Evolutionary conservation across 2,113 vertebrate genomes (phyloP), one percentile per base, ranked within the genome.

Genomic region (Apaloderma vittatum): DNA sequence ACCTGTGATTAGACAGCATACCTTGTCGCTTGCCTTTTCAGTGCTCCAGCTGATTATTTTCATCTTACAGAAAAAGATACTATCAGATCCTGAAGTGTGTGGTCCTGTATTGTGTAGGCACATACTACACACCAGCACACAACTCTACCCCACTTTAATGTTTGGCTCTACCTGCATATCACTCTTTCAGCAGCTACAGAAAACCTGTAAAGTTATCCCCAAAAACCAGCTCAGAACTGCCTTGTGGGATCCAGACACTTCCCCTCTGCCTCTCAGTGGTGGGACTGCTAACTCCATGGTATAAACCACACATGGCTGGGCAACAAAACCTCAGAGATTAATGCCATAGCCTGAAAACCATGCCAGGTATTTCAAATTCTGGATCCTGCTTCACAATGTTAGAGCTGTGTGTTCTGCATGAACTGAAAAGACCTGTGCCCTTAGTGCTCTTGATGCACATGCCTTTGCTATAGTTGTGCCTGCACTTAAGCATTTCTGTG

Each of bases 261-360:
- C 9, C 14, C 12, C 24, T 11, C 0, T 0, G 6, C 29, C 21
- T 76, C 0, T 0, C 24, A 49, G 15, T 23, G 32, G 16, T 19
- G 26, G 24, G 15, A 8, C 46, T 65, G 24, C 20, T 71, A 51
- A n/a, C 29, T 59, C 51, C 59, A 48, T 76, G 27, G 21, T 70
- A 58, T 12, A 19, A 51, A 32, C 13, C 19, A 45, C 16, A 55
- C 8, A 2, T 3, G 21, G 18, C 46, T 58, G 8, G 1, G 0
- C 16, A 73, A 67, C 6, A 62, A 66, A 83, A 30, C 8, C 51
- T 61, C 72, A 63, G 17, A 74, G 49, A 43, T 62, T 40, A 83
- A 63, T 21, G 17, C 20, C 48, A 19, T 3, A 76, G 63, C 48
- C 46, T 91, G 20, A 54, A 92, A 87, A 93, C 68, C 32, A 61